Conservation (phyloP, 1,140 invertebrate species). For the Bombus polaris region DNA sequence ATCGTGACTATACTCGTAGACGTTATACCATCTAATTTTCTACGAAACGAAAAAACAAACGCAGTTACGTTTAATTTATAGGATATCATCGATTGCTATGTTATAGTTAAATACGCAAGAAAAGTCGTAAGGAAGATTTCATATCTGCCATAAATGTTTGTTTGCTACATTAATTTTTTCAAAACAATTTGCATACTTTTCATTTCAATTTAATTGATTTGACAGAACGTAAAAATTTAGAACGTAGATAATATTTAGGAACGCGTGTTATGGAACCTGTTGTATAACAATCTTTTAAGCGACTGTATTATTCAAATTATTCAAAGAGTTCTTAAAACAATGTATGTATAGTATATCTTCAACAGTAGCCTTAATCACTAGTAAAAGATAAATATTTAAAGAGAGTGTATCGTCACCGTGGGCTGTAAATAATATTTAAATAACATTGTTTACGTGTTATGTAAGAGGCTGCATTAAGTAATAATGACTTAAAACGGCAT, state of each 20-base stretch:
- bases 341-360: no score
- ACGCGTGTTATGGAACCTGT: no score
- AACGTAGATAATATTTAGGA: no score
- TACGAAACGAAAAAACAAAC: neutral
- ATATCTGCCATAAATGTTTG: neutral
- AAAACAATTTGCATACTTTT: neutral
- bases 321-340: no score
- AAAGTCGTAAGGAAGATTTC: neutral
- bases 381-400: neutral
- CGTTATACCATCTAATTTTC: neutral
- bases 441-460: neutral
- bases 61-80: neutral
- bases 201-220: neutral
- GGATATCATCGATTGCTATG: neutral
- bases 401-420: neutral
- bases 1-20: no score
- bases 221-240: neutral
- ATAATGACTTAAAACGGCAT: conserved; percentile 1
- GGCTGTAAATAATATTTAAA: neutral
- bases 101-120: neutral
- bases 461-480: neutral
- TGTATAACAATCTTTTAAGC: no score
- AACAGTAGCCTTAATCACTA: neutral
- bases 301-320: no score
- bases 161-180: no score